Evolutionary conservation across 1,140 invertebrate genomes (phyloP), one percentile per base, ranked within the genome.

Genomic region (Agraylea sexmaculata): DNA sequence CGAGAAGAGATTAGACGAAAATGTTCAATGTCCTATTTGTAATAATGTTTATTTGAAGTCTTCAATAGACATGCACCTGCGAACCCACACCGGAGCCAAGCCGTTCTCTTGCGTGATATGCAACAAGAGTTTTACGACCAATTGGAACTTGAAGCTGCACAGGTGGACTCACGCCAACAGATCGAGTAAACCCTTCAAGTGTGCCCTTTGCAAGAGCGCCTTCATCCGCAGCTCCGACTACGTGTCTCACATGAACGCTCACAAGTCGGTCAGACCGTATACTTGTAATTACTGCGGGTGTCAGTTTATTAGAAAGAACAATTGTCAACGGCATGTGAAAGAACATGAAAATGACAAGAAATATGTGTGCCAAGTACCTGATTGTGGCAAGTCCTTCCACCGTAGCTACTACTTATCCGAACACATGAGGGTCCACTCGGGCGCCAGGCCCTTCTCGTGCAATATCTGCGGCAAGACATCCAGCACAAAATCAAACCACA

Each of bases 251-350:
- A 79, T 87, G 73, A 81, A 85, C 58, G 77, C 83, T 18, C 84
- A 87, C 62, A 77, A 78, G 43, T 78, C 80, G 37, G 74, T 85
- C 23, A 72, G 78, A 39, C 83, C 83, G 2, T 92, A 87, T 59
- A 87, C 84, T 1, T 92, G 87, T 59, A 92, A 93, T 53, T 83
- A 88, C 57, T 95, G 91, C 59, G 90, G 87, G 18, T 86, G 87
- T 31, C 83, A 89, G 54, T 95, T 96, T 59, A 91, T 89, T 37
- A 74, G 87, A 15, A 90, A 91, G 55, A 90, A 88, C 57, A 93
- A 92, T 57, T 85, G 91, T 53, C 73, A 89, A 54, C 74, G 88
- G 28, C 91, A 94, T 58, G 81, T 89, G 4, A 74, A 85, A 25
- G 88, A 92, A 54, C 90, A 96, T 62, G 85, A 87, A 41, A 81